These are phyloP conservation scores for Alviniconcha marisindica DNA, from an alignment of 1,140 invertebrate species.

Conservation along the genomic window DNA sequence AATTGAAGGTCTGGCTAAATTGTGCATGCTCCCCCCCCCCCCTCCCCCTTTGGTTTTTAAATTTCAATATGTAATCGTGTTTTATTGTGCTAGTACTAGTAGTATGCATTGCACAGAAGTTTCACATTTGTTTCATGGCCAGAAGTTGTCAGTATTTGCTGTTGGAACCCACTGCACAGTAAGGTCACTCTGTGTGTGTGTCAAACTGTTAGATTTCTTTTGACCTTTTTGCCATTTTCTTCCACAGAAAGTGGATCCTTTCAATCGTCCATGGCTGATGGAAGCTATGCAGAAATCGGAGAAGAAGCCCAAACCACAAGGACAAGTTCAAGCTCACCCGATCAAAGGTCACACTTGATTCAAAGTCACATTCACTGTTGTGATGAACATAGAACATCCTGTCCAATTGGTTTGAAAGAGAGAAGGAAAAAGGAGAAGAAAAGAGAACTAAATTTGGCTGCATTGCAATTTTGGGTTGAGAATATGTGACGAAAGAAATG, in stretches of 20 bases:
- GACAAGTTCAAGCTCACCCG: conserved; percentile 39
- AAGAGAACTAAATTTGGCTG: not conserved
- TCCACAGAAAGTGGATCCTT: conserved; percentile 56
- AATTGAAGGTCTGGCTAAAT: too few species aligned
- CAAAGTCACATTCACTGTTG: conserved; percentile 8
- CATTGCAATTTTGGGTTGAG: too few species aligned
- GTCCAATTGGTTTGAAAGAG: not conserved
- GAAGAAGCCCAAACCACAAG: conserved; percentile 42
- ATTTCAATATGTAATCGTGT: too few species aligned
- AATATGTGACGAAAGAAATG: too few species aligned
- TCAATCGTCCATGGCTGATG: conserved; percentile 61
- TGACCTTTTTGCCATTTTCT: conserved; percentile 31
- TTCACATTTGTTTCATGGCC: too few species aligned
- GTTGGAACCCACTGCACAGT: too few species aligned
- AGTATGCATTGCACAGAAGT: too few species aligned
- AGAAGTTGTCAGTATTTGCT: too few species aligned
- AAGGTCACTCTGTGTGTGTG: too few species aligned
- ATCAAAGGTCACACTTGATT: conserved; percentile 47
- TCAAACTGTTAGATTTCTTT: conserved; percentile 13
- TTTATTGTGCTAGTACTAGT: too few species aligned
- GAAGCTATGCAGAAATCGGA: conserved; percentile 49
- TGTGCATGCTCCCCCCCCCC: too few species aligned
- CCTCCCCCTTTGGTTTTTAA: too few species aligned
- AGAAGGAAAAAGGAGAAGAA: not conserved
- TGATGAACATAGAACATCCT: not conserved